Evolutionary conservation across 2,888 invertebrate genomes (phyloP).

Genomic region (Chymomyza caudatula): DNA sequence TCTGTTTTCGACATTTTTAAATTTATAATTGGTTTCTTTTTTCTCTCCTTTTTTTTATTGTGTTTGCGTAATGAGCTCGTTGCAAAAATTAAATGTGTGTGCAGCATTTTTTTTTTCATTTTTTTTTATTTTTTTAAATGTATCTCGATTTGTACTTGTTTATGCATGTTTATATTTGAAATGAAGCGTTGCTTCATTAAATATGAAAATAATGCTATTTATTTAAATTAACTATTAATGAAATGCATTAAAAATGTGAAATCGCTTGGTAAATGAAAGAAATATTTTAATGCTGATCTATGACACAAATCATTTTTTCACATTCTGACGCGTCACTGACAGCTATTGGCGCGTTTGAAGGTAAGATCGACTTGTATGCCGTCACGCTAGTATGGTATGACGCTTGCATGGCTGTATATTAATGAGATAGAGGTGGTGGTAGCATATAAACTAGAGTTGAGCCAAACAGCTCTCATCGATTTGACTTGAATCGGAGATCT

Average conservation of each 20-base stretch:
- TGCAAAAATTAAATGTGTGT: constrained; percentile 51
- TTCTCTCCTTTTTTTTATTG: constrained; percentile 16
- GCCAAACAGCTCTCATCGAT: no score
- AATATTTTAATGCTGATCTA: constrained; percentile 16
- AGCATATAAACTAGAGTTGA: no score
- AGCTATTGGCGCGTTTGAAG: no score
- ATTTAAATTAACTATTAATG: constrained; percentile 54
- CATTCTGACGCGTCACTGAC: no score
- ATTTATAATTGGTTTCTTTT: constrained; percentile 62
- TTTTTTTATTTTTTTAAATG: constrained; percentile 19
- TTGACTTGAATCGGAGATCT: no score
- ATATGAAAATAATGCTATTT: constrained; percentile 63
- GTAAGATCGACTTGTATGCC: no score
- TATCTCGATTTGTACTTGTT: constrained; percentile 21
- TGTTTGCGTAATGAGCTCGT: constrained; percentile 44
- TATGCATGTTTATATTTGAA: constrained; percentile 25
- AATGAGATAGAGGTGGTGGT: no score
- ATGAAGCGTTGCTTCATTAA: constrained; percentile 65
- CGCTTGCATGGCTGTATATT: no score
- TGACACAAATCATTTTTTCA: no score
- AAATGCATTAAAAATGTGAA: constrained; percentile 26
- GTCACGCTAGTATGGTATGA: no score
- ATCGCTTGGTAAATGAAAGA: constrained; percentile 9
- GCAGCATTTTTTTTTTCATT: constrained; percentile 1
- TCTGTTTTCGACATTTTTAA: constrained; percentile 30